Base-by-base conservation (phyloP, 2,113 vertebrate species). In the Corythoichthys intestinalis region DNA sequence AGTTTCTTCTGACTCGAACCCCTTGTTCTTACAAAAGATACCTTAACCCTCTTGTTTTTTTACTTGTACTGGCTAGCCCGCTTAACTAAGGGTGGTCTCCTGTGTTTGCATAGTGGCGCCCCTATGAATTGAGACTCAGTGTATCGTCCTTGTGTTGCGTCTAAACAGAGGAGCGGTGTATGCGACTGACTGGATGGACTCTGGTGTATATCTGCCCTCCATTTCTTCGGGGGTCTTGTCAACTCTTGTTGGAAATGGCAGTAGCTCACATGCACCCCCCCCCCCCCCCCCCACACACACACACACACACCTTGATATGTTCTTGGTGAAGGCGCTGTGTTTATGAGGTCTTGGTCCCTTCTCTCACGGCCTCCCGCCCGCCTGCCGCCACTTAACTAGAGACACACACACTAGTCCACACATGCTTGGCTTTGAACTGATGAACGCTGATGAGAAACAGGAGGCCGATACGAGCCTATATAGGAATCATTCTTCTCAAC, bases 371-470 rank as follows among this genome's bases (percentile, higher is more conserved):
- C 81, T 87, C 87, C 87, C 83, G 87, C 80, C 89, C 83, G 87
- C 87, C 87, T 90, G 89, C 84, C 87, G 85, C 89, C 89, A 88
- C 85, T 88, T 87, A 86, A 86, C 82, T 79, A 39, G 70, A 69
- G 74, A 76, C 63, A 71, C 65, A 37, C 63, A 72, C 68, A 71
- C 64, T 69, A 73, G 69, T 83, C 74, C 63, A 61, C 84, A 77
- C 82, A 80, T 67, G 74, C 47, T 60, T 13, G 65, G 77, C 86
- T 90, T 90, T 90, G 87, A 90, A 90, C 89, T 89, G 85, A 83
- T 84, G 80, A 84, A 81, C 78, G 65, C 82, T 87, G 88, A 90
- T 88, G 85, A 89, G 82, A 89, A 89, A 72, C 89, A 90, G 89
- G 73, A 87, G 85, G 75, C 52, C 77, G 3, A 74, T 73, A 72